Evolutionary conservation across 2,888 invertebrate species (phyloP).

Genomic region (Podabrus alpinus): DNA sequence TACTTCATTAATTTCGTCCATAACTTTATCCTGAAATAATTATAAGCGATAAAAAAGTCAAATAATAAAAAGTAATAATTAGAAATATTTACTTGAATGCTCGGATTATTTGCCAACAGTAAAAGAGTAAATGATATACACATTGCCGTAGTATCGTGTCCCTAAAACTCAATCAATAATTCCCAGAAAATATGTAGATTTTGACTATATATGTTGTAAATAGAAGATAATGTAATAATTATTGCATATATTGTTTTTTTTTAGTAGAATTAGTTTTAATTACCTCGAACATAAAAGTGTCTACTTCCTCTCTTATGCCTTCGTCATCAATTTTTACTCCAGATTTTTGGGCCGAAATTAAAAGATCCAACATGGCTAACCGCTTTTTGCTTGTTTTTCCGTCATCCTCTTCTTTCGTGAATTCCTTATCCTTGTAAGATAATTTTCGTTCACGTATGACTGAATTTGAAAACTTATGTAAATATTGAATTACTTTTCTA

Average conservation of each 20-base stretch:
- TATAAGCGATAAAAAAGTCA: not conserved
- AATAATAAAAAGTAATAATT: not conserved
- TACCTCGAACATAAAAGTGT: slow-evolving; percentile 67
- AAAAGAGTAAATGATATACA: slow-evolving; percentile 37
- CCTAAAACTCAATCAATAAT: not conserved
- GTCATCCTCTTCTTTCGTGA: slow-evolving; percentile 6
- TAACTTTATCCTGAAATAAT: slow-evolving; percentile 49
- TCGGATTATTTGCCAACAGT: slow-evolving; percentile 49
- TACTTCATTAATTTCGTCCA: slow-evolving; percentile 55
- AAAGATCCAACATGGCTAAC: slow-evolving; percentile 61
- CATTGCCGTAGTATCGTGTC: slow-evolving; percentile 62
- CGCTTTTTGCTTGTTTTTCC: slow-evolving; percentile 51
- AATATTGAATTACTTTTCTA: slow-evolving; percentile 35
- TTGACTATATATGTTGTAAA: too few relatives aligned
- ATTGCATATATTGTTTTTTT: too few relatives aligned
- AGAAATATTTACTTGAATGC: slow-evolving; percentile 53
- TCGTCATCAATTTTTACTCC: slow-evolving; percentile 55
- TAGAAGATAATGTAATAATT: too few relatives aligned
- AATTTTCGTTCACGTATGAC: slow-evolving; percentile 36
- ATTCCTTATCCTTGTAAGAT: slow-evolving; percentile 3
- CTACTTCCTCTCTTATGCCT: slow-evolving; percentile 49
- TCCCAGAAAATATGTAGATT: too few relatives aligned
- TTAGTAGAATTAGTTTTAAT: slow-evolving; percentile 3
- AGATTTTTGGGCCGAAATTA: slow-evolving; percentile 58
- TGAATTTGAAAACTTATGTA: slow-evolving; percentile 40